Percentiles rank a stretch among this genome's conserved stretches.
phyloP scores from a whole-genome alignment of 2,888 invertebrate species.

The Cataglyphis altisquamis region DNA sequence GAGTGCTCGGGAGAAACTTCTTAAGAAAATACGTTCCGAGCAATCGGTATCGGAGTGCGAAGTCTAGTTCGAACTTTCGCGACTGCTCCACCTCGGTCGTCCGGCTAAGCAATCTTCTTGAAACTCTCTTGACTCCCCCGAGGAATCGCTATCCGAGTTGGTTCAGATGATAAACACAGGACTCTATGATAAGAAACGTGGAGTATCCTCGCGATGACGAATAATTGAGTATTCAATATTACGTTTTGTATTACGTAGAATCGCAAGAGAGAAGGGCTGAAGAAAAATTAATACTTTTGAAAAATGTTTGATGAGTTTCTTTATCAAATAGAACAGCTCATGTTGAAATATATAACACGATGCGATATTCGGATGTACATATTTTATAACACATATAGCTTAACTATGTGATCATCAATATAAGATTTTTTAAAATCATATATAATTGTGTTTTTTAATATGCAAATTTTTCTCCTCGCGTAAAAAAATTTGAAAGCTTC shows the following conservation, averaged over 20 bases:
- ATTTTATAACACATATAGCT: neutral
- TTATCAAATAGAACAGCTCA: neutral
- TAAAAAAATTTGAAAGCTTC: neutral
- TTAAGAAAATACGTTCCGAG: constrained; percentile 76
- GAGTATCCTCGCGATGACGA: constrained; percentile 55
- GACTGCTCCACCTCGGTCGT: constrained; percentile 70
- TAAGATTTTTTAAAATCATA: neutral
- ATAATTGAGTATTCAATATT: constrained; percentile 60
- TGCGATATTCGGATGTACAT: neutral
- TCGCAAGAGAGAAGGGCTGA: neutral
- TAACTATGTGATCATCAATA: neutral
- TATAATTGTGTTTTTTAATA: constrained; percentile 3
- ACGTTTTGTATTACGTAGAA: constrained; percentile 15
- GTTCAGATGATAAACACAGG: constrained; percentile 66
- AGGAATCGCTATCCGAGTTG: constrained; percentile 61
- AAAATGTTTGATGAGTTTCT: neutral
- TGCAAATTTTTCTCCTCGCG: neutral
- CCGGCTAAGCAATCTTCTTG: constrained; percentile 77
- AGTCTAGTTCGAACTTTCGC: constrained; percentile 76
- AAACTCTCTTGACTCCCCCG: constrained; percentile 71
- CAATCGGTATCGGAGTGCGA: constrained; percentile 78
- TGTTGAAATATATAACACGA: neutral
- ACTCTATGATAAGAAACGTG: constrained; percentile 51
- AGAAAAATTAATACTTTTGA: constrained; percentile 19
- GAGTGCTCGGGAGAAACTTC: constrained; percentile 71